These are phyloP conservation scores for Trachelus tabidus DNA, from an alignment of 2,888 invertebrate species.

Conservation along the genomic window DNA sequence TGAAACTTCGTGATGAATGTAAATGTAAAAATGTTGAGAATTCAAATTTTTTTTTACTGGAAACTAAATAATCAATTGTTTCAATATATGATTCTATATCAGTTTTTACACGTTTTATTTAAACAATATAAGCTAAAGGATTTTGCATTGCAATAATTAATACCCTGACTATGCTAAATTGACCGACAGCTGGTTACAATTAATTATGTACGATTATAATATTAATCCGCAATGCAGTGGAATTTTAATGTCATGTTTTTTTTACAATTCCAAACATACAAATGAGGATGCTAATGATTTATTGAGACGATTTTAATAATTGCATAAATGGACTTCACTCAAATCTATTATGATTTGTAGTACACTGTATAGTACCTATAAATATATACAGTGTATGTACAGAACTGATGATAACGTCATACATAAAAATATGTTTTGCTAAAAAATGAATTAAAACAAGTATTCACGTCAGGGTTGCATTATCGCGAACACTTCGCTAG, in stretches of 20 bases:
- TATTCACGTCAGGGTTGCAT: neutral
- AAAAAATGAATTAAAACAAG: neutral
- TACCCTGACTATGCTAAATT: no score
- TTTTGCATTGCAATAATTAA: no score
- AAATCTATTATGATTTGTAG: neutral
- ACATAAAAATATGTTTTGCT: neutral
- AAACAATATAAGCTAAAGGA: no score
- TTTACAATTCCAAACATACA: neutral
- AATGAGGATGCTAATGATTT: neutral
- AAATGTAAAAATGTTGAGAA: neutral
- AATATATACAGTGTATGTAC: neutral
- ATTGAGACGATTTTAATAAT: no score
- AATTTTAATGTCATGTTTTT: neutral
- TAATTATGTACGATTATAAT: neutral
- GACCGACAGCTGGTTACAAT: neutral
- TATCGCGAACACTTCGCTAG: neutral
- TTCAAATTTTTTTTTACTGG: neutral
- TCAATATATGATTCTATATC: neutral
- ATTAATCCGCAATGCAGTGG: neutral
- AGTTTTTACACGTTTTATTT: neutral
- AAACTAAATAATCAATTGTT: neutral
- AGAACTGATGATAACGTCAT: neutral
- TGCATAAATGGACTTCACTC: neutral
- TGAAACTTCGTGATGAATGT: neutral
- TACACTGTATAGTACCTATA: neutral